Conservation (phyloP, 2,888 invertebrate genomes). For the Pseudoips prasinana region DNA sequence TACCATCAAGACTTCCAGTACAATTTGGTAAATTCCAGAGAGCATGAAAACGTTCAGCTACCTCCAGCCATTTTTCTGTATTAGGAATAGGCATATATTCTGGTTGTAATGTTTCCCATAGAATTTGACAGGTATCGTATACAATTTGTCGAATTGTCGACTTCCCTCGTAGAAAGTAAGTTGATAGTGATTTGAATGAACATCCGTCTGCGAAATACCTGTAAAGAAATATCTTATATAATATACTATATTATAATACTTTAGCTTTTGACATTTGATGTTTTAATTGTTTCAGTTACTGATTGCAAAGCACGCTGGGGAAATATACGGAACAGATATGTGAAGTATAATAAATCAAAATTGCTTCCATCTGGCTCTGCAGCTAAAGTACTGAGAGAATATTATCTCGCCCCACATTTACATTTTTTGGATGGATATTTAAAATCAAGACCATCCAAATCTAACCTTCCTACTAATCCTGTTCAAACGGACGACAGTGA, state of each 20-base stretch:
- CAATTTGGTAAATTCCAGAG: conserved; percentile 24
- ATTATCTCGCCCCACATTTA: conserved; percentile 13
- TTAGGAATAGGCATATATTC: too few relatives aligned
- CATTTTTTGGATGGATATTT: conserved; percentile 13
- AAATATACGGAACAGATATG: conserved; percentile 17
- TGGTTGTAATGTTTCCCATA: too few relatives aligned
- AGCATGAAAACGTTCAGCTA: conserved; percentile 11
- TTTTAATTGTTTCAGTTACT: background rate
- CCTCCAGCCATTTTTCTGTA: too few relatives aligned
- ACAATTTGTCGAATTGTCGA: conserved; percentile 7
- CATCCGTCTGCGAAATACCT: conserved; percentile 4
- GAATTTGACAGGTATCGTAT: too few relatives aligned
- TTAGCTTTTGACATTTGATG: background rate
- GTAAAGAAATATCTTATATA: background rate
- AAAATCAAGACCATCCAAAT: conserved; percentile 12
- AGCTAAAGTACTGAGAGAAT: conserved; percentile 12
- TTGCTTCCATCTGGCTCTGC: conserved; percentile 14
- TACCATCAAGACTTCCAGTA: too few relatives aligned
- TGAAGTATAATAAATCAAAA: conserved; percentile 10
- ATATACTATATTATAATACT: background rate
- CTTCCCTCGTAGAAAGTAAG: conserved; percentile 5
- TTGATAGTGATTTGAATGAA: conserved; percentile 2
- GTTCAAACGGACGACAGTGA: conserved; percentile 5
- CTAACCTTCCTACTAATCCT: conserved; percentile 6
- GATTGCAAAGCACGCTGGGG: conserved; percentile 2